These are phyloP conservation scores for Podarcis cretensis DNA, from an alignment of 2,113 vertebrate species.

Conservation along the genomic window DNA sequence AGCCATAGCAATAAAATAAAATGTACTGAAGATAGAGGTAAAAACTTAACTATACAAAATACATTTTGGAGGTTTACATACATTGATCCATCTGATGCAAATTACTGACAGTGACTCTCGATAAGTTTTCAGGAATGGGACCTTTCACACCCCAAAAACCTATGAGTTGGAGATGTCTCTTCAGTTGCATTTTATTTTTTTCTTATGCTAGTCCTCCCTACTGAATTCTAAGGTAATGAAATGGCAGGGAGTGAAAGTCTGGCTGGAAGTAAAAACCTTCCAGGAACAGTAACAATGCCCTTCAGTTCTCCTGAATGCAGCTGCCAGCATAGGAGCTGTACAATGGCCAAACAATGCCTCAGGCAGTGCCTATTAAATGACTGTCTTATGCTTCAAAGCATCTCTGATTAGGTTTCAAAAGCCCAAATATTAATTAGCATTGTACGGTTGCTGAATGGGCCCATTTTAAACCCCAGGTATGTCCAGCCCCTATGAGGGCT, in stretches of 20 bases:
- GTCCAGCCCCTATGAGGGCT: background rate
- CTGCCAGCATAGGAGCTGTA: background rate
- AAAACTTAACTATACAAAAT: too few species aligned
- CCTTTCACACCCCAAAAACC: background rate
- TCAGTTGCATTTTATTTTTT: background rate
- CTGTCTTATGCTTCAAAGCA: constrained; percentile 22
- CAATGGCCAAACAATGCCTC: constrained; percentile 12
- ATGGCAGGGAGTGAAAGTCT: background rate
- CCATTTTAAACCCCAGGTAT: background rate
- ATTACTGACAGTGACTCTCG: background rate
- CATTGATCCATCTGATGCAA: background rate
- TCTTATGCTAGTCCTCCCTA: background rate
- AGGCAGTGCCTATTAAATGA: constrained; percentile 9
- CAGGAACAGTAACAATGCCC: constrained; percentile 13
- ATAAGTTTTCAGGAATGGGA: background rate
- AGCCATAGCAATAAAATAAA: too few species aligned
- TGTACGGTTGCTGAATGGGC: background rate
- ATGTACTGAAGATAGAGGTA: too few species aligned
- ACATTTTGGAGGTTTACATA: too few species aligned
- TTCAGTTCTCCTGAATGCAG: background rate
- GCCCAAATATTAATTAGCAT: constrained; percentile 21
- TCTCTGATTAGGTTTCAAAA: constrained; percentile 21
- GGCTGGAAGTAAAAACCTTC: background rate
- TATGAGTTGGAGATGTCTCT: background rate
- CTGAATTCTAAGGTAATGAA: background rate